Conservation (phyloP, 2,888 invertebrate genomes). For the Eristalinus sepulchralis region DNA sequence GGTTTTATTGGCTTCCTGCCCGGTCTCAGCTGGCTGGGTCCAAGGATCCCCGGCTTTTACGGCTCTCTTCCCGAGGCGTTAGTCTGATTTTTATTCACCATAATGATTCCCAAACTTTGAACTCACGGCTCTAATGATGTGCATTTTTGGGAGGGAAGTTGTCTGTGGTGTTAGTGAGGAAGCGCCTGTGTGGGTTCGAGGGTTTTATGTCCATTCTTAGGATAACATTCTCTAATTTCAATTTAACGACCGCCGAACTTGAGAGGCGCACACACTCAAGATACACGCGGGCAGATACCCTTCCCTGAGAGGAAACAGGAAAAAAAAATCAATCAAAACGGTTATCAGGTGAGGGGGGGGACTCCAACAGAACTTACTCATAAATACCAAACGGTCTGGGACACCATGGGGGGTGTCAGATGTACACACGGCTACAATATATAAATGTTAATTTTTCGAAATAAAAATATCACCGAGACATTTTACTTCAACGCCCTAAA, state of each 20-base stretch:
- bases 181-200: neutral
- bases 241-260: neutral
- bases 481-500: constrained; percentile 15
- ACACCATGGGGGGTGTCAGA: constrained; percentile 34
- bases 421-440: neutral
- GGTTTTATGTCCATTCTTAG: neutral
- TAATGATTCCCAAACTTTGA: constrained; percentile 27
- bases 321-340: constrained; percentile 14
- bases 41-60: constrained; percentile 37
- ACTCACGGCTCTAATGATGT: constrained; percentile 20
- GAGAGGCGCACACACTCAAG: neutral
- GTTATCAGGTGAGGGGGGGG: neutral
- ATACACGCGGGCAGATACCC: neutral
- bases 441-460: constrained; percentile 22
- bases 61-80: constrained; percentile 29
- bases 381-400: constrained; percentile 34
- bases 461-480: constrained; percentile 37
- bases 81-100: constrained; percentile 35
- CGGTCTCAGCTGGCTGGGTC: neutral
- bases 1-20: constrained; percentile 32
- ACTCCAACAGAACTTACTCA: neutral
- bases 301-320: neutral
- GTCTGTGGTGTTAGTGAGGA: neutral
- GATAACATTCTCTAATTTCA: constrained; percentile 17
- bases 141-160: neutral